Conservation (phyloP, 2,113 vertebrate genomes). For the Piaya cayana region DNA sequence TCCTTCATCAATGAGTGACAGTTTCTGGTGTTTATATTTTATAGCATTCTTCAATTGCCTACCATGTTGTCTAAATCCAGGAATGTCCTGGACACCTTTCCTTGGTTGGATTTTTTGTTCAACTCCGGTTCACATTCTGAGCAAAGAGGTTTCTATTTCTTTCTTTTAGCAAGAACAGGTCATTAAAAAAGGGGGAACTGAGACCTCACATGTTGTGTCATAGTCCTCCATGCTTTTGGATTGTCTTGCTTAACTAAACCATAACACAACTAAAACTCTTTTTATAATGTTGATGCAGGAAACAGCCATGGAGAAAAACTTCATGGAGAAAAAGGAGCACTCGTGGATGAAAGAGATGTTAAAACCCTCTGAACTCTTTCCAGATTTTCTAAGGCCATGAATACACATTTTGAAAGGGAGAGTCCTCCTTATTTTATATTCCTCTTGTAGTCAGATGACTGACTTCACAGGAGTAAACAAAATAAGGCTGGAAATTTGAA, state of each 20-base stretch:
- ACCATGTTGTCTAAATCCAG: not conserved
- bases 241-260: not conserved
- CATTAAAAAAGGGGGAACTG: not conserved
- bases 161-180: not conserved
- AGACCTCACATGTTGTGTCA: not conserved
- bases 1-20: not conserved
- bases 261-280: not conserved
- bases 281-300: not conserved
- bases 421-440: not conserved
- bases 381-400: not conserved
- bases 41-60: not conserved
- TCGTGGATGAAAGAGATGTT: conserved; percentile 5
- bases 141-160: not conserved
- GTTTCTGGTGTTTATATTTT: not conserved
- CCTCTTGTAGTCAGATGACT: not conserved
- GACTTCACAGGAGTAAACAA: conserved; percentile 9
- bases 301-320: not conserved
- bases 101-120: not conserved
- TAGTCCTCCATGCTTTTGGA: not conserved
- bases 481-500: not conserved
- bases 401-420: not conserved
- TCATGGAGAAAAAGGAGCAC: not conserved
- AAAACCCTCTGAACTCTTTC: conserved; percentile 6
- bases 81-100: not conserved
- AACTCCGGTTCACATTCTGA: not conserved